phyloP scores from a whole-genome alignment of 2,888 invertebrate species.

The Drosophila demipolita region DNA sequence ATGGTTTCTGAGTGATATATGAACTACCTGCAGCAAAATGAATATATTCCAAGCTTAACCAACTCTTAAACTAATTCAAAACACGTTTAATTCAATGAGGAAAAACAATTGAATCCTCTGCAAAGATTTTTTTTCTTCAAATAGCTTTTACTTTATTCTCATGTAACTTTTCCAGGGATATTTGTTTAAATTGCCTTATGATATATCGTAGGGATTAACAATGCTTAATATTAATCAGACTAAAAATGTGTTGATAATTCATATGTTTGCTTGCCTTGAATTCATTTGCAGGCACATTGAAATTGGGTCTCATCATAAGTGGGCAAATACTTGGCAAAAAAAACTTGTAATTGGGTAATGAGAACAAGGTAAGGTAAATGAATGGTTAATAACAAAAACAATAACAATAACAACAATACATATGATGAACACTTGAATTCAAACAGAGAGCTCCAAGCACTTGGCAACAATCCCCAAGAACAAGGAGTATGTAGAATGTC shows the following conservation, averaged over 20 bases:
- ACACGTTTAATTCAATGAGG: background rate
- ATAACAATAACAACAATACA: background rate
- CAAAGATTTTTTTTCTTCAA: background rate
- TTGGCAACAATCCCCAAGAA: conserved; percentile 54
- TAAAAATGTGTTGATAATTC: background rate
- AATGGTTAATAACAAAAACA: conserved; percentile 13
- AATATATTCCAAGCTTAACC: background rate
- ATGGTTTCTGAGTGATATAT: background rate
- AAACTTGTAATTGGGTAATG: conserved; percentile 54
- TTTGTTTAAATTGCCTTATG: too few species aligned
- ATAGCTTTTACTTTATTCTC: background rate
- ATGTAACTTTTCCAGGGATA: too few species aligned
- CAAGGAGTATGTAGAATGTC: conserved; percentile 31
- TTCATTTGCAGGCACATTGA: background rate
- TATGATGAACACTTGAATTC: conserved; percentile 22
- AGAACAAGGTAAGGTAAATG: conserved; percentile 60
- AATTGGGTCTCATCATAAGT: conserved; percentile 9
- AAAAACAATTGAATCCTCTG: background rate
- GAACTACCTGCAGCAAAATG: background rate
- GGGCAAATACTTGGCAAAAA: conserved; percentile 13
- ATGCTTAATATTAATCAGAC: background rate
- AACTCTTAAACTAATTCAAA: background rate
- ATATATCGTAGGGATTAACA: background rate
- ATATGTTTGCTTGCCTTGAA: background rate
- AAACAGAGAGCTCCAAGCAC: conserved; percentile 43